Base-by-base conservation (phyloP, 2,797 vertebrate species). In the Enoplosus armatus region DNA sequence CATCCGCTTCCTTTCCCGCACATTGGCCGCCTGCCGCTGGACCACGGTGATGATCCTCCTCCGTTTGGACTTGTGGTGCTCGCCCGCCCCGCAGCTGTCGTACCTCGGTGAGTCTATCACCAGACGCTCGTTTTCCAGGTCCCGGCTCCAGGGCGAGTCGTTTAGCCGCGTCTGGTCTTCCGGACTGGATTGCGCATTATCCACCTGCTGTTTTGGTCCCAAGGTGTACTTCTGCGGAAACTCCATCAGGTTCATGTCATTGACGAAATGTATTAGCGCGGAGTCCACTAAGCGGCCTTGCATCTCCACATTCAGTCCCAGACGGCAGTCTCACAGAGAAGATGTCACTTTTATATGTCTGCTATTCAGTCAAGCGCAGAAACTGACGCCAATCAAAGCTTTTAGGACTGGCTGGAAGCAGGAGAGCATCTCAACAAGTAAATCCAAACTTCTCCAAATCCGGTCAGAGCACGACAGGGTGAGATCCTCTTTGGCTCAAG, bases 11-110 rank as follows among this genome's bases (percentile, higher is more conserved):
- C 98, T 96, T 70, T 99, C 98, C 8, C 98, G 93, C 86, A 98
- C 89, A 82, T 99, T 99, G 82, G 98, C 98, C 3, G 98, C 98
- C 89, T 97, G 97, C 31, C 98, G 95, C 94, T 99, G 98, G 6
- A 97, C 96, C 6, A 94, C 93, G 64, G 95, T 97, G 94, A 99
- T 98, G 89, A 98, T 90, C 8, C 98, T 84, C 84, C 97, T 97
- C 81, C 98, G 95, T 84, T 95, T 97, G 71, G 96, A 94, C 80
- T 95, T 95, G 29, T 90, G 80, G 18, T 78, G 68, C 0, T 70
- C 72, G 56, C 72, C 81, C 26, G 45, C 27, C 16, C 64, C 83
- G 24, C 64, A 59, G 75, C 75, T 43, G 83, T 43, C 85, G 79
- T 43, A 80, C 53, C 51, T 82, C 29, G 87, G 63, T 8, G 82